phyloP scores from a whole-genome alignment of 2,888 invertebrate species.

The Hesperia comma region DNA sequence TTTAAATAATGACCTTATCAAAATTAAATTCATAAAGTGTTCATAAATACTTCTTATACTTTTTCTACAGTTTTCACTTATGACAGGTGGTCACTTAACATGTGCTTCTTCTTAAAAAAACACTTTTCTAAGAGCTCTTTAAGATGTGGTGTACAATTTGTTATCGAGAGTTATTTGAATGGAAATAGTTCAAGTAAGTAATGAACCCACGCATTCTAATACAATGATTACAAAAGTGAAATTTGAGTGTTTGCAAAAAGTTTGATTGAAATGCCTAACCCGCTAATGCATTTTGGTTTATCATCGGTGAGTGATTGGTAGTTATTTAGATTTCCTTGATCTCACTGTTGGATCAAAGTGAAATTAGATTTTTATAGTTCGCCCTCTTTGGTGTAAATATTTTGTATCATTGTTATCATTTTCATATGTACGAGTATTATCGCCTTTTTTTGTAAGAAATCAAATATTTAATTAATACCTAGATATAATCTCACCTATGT shows the following conservation, averaged over 20 bases:
- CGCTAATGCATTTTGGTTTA: slow-evolving; percentile 10
- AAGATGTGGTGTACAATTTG: slow-evolving; percentile 14
- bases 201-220: slow-evolving; percentile 17
- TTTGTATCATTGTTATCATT: too few relatives aligned
- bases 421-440: too few relatives aligned
- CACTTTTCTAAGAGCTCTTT: not conserved
- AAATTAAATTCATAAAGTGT: too few relatives aligned
- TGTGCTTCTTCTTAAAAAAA: slow-evolving; percentile 11
- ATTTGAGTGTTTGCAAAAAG: slow-evolving; percentile 15
- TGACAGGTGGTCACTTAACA: slow-evolving; percentile 19
- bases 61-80: not conserved
- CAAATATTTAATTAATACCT: too few relatives aligned
- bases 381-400: too few relatives aligned
- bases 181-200: slow-evolving; percentile 17
- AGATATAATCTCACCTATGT: too few relatives aligned
- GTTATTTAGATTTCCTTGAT: not conserved
- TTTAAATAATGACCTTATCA: too few relatives aligned
- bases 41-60: too few relatives aligned
- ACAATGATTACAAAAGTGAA: slow-evolving; percentile 18
- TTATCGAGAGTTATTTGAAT: slow-evolving; percentile 7
- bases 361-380: not conserved
- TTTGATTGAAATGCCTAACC: slow-evolving; percentile 1
- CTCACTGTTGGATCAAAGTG: not conserved
- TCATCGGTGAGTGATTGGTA: not conserved
- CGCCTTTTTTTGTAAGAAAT: too few relatives aligned